Conservation (phyloP, 1,140 invertebrate genomes). For the Spodoptera litura region DNA sequence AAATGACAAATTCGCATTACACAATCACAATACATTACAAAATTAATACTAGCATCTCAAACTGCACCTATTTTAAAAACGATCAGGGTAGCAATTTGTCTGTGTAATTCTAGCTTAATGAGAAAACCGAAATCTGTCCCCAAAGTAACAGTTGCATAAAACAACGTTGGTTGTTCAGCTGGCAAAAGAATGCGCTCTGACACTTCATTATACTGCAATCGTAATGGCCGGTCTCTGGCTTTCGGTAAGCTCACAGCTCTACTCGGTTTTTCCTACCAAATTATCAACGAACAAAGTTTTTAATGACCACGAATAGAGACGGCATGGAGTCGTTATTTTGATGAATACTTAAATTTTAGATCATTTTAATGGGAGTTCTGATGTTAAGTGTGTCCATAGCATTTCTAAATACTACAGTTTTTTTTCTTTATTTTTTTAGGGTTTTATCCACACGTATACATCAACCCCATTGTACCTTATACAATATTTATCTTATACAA, state of each 20-base stretch:
- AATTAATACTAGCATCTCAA: too few species aligned
- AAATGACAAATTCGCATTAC: too few species aligned
- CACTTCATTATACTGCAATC: constrained; percentile 38
- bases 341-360: neutral
- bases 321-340: constrained; percentile 3
- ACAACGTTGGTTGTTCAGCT: neutral
- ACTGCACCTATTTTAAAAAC: too few species aligned
- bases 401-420: too few species aligned
- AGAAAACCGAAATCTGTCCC: neutral
- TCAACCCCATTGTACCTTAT: too few species aligned
- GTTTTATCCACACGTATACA: too few species aligned
- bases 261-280: neutral
- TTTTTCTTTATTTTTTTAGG: too few species aligned
- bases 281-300: constrained; percentile 7
- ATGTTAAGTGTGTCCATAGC: too few species aligned
- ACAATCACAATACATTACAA: too few species aligned
- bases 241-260: constrained; percentile 5
- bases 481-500: too few species aligned
- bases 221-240: neutral
- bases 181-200: constrained; percentile 28
- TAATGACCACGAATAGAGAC: constrained; percentile 4
- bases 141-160: neutral
- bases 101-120: too few species aligned
- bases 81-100: too few species aligned
- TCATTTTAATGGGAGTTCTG: neutral